These are phyloP conservation scores for Whitmania pigra DNA, from an alignment of 1,140 invertebrate species.

Conservation along the genomic window DNA sequence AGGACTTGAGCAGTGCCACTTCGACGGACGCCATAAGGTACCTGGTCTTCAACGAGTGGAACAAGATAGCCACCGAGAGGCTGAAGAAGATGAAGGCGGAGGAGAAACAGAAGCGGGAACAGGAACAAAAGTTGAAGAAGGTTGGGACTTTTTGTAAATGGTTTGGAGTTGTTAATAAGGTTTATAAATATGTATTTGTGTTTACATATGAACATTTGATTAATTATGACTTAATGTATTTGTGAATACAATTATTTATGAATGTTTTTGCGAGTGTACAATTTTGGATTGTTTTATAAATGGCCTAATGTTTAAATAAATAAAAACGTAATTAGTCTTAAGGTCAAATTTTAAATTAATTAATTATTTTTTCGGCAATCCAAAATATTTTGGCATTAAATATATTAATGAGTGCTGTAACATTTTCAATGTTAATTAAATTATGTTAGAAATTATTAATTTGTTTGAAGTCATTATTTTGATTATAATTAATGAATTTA, in stretches of 20 bases:
- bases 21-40: not conserved
- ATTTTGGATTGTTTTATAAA: too few relatives aligned
- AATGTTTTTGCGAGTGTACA: too few relatives aligned
- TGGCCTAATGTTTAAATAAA: too few relatives aligned
- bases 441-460: not conserved
- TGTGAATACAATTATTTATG: not conserved
- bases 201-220: not conserved
- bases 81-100: not conserved
- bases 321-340: too few relatives aligned
- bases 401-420: not conserved
- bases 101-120: not conserved
- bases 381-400: not conserved
- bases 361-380: not conserved
- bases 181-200: too few relatives aligned
- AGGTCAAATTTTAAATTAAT: not conserved
- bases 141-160: not conserved
- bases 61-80: not conserved
- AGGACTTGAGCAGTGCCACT: slow-evolving; percentile 1
- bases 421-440: not conserved
- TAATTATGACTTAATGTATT: too few relatives aligned
- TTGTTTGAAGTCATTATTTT: too few relatives aligned
- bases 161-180: too few relatives aligned
- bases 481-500: too few relatives aligned
- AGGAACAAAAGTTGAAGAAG: not conserved
- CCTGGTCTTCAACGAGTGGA: not conserved